A percentile compares a stretch with the other conserved stretches of the same genome.
phyloP scores from a whole-genome alignment of 2,888 invertebrate genomes.

The Acanthococcus lagerstroemiae region DNA sequence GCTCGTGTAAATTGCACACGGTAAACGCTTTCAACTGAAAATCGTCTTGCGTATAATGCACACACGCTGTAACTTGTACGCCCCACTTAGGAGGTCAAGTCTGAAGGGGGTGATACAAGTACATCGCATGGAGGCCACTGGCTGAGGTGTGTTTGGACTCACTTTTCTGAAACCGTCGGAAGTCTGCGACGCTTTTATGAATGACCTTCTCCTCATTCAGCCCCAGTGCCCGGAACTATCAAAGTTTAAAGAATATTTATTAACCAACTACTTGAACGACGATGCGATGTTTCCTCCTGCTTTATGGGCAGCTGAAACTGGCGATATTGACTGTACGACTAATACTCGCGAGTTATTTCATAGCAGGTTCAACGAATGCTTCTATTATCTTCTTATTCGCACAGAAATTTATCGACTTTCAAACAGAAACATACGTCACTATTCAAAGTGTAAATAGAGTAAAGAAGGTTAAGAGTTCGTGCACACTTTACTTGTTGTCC shows the following conservation, averaged over 20 bases:
- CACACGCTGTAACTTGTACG: too few relatives aligned
- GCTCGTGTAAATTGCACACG: not conserved
- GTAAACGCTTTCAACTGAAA: not conserved
- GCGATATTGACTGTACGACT: not conserved
- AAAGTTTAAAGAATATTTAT: not conserved
- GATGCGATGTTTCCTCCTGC: not conserved
- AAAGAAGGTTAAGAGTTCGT: too few relatives aligned
- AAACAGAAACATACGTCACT: not conserved
- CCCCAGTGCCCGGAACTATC: not conserved
- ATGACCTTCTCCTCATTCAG: not conserved
- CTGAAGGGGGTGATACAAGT: not conserved
- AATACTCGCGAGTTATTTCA: not conserved
- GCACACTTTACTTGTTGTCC: too few relatives aligned
- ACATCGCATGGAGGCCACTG: not conserved
- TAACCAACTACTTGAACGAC: not conserved
- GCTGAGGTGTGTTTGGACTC: not conserved
- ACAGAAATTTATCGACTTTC: not conserved
- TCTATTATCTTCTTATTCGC: not conserved
- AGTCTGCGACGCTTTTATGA: not conserved
- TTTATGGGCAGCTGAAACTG: not conserved
- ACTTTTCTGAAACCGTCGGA: not conserved
- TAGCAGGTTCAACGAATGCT: not conserved
- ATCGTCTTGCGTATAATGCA: too few relatives aligned
- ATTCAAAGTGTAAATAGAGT: too few relatives aligned
- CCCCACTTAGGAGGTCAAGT: not conserved